Conservation (phyloP, 2,113 vertebrate species). For the Scopus umbretta region DNA sequence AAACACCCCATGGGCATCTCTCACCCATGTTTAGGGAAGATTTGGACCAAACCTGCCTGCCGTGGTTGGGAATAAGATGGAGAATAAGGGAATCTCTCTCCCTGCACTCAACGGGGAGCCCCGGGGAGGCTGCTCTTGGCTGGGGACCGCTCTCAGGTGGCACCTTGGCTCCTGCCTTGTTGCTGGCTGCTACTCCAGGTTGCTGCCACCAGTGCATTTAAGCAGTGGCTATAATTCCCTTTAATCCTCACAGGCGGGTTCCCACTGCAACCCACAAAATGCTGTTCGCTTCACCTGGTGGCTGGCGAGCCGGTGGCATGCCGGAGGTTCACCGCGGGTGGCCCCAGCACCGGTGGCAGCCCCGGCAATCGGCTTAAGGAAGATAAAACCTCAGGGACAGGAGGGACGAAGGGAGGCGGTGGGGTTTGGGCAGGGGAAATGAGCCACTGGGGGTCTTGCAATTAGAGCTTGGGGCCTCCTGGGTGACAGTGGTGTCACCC, state of each 20-base stretch:
- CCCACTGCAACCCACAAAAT: background rate
- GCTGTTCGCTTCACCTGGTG: background rate
- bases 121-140: background rate
- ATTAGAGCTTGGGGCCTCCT: background rate
- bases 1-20: background rate
- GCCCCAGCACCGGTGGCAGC: background rate
- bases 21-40: background rate
- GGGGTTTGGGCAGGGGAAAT: background rate
- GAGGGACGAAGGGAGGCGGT: background rate
- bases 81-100: background rate
- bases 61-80: background rate
- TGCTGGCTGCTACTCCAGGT: background rate
- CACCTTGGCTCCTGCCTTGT: background rate
- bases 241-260: background rate
- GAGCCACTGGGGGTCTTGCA: background rate
- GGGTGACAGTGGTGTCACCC: background rate
- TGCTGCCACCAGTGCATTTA: rapidly evolving
- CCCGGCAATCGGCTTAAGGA: conserved; percentile 11
- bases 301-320: background rate
- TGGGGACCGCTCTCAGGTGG: background rate
- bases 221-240: background rate
- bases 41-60: background rate
- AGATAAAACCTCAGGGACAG: background rate
- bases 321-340: background rate
- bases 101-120: rapidly evolving